Base-by-base conservation (phyloP, 2,113 vertebrate species). In the Erythrocebus patas region DNA sequence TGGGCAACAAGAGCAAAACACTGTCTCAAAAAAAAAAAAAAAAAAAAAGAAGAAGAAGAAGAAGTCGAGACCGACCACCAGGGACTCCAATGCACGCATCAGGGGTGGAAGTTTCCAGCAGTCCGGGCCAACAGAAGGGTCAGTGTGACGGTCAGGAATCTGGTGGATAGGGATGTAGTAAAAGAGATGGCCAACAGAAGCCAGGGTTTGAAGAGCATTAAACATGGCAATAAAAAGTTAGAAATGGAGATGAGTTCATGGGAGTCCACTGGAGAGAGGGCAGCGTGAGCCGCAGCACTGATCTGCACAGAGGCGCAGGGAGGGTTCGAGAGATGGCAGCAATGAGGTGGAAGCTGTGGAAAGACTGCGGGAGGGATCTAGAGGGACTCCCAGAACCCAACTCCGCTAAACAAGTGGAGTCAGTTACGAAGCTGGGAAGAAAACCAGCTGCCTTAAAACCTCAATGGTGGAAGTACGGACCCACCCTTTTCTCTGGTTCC, bases 401-500 rank as follows among this genome's bases (percentile, higher is more conserved):
- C 20, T 13, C 87, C 32, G 61, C 50, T 82, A 76, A 85, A 22
- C 32, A 66, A 79, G n/a, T 38, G 13, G 50, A 48, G 25, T 32
- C 14, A 61, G 27, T 43, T 16, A 52, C 5, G 32, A 72, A 86
- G 27, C 50, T 3, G 3, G 18, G 22, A 38, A n/a, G 68, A 48
- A 66, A 96, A 90, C 27, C 7, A 16, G 20, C 50, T 61, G 1
- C 50, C n/a, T 14, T 20, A 38, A 73, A 92, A 64, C 22, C 22
- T 50, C 2, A 0, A 5, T 1, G 16, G n/a, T 0, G 0, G 12
- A 35, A 57, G 52, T 6, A 5, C 25, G 27, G 75, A 99, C 99
- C 95, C 43, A 99, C 99, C 98, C 98, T 98, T 97, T 98, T 99
- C 8, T 99, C 99, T 30, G 98, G 98, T 61, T 99, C 99, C 97